Evolutionary conservation across 1,140 invertebrate genomes (phyloP).

Genomic region (Pollicipes pollicipes): DNA sequence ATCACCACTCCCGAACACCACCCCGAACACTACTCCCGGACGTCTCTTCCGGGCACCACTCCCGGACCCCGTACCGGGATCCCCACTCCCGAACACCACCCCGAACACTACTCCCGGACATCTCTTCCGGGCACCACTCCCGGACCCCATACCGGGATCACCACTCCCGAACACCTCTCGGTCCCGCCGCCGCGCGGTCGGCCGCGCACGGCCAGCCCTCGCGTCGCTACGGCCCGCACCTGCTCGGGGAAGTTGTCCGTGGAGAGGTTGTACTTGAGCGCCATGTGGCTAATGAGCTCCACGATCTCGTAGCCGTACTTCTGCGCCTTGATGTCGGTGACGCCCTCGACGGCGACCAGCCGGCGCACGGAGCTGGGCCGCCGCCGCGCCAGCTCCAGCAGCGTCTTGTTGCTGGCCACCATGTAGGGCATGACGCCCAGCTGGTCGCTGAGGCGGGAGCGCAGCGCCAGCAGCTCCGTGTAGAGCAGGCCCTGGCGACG

Average conservation of each 20-base stretch:
- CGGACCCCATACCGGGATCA: too few species aligned
- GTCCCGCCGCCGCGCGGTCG: too few species aligned
- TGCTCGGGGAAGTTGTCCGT: background rate
- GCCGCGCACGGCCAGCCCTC: too few species aligned
- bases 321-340: slow-evolving; percentile 36
- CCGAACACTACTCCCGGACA: too few species aligned
- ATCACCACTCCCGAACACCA: too few species aligned
- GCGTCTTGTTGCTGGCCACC: slow-evolving; percentile 38
- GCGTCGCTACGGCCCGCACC: too few species aligned
- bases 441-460: slow-evolving; percentile 32
- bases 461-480: slow-evolving; percentile 28
- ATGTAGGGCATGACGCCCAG: slow-evolving; percentile 38
- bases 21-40: too few species aligned
- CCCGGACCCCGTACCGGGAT: background rate
- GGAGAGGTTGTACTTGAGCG: background rate
- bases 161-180: too few species aligned
- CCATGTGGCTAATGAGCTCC: slow-evolving; percentile 10
- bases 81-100: too few species aligned
- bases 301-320: slow-evolving; percentile 35
- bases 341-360: slow-evolving; percentile 35
- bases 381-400: slow-evolving; percentile 34
- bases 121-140: too few species aligned
- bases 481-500: slow-evolving; percentile 32
- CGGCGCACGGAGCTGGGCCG: slow-evolving; percentile 29
- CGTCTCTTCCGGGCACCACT: too few species aligned